Evolutionary conservation across 2,113 vertebrate genomes (phyloP).

Genomic region (Tor tambroides): DNA sequence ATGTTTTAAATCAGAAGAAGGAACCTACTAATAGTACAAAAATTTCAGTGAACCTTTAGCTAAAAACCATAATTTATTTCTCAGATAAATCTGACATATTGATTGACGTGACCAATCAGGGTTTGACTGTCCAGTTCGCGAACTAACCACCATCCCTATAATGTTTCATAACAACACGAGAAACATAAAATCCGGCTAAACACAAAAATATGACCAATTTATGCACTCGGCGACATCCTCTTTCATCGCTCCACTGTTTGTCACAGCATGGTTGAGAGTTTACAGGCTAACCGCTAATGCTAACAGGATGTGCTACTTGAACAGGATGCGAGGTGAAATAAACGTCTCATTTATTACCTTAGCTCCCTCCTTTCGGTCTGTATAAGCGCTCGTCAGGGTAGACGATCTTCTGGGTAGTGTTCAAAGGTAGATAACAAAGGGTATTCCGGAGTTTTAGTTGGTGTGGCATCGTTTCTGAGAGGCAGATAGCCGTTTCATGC

Average conservation of each 20-base stretch:
- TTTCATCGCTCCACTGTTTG: background rate
- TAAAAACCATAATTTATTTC: background rate
- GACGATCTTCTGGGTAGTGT: background rate
- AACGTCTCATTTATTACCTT: constrained; percentile 21
- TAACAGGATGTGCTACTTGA: constrained; percentile 40
- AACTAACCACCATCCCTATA: background rate
- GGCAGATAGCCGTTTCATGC: constrained; percentile 34
- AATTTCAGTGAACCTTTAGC: background rate
- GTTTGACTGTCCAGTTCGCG: background rate
- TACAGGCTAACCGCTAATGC: constrained; percentile 40
- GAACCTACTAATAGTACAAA: background rate
- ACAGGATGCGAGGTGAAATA: background rate
- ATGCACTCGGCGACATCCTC: background rate
- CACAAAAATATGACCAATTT: background rate
- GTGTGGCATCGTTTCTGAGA: constrained; percentile 26
- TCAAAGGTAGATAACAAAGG: background rate
- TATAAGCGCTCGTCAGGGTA: constrained; percentile 10
- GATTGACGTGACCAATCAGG: background rate
- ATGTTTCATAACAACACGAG: background rate
- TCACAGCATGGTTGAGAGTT: constrained; percentile 11
- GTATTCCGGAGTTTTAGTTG: constrained; percentile 19
- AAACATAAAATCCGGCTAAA: background rate
- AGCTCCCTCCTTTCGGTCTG: constrained; percentile 27
- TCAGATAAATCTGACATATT: background rate
- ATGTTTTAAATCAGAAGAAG: background rate